Conservation (phyloP, 64 coral and sea anemone genomes). For the Hydrozoanthus tunicans region DNA sequence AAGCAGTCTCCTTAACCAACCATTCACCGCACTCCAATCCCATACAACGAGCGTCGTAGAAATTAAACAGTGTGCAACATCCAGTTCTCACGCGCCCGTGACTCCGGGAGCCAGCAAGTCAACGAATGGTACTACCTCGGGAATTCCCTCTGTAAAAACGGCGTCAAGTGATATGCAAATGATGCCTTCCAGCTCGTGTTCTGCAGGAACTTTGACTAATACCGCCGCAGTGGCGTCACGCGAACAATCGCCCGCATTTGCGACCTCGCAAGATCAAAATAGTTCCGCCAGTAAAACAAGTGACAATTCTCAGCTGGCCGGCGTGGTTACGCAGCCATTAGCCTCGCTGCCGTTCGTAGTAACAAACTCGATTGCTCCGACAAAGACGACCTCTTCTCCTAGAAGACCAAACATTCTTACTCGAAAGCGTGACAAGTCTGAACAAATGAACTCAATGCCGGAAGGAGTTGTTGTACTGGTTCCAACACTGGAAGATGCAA, state of each 20-base stretch:
- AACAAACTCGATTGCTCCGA: conserved; percentile 52
- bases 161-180: background rate
- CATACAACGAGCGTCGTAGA: conserved; percentile 8
- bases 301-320: conserved; percentile 5
- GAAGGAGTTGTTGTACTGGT: conserved; percentile 87
- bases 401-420: conserved; percentile 89
- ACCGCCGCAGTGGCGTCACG: background rate
- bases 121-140: background rate
- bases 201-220: background rate
- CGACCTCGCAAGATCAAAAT: background rate
- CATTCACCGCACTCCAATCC: conserved; percentile 26
- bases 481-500: conserved; percentile 87
- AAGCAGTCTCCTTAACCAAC: conserved; percentile 41
- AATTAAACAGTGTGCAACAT: background rate
- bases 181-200: background rate
- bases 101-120: background rate
- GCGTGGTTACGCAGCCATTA: conserved; percentile 15
- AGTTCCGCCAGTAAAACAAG: background rate
- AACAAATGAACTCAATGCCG: conserved; percentile 66
- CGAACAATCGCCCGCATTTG: background rate
- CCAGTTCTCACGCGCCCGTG: background rate
- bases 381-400: conserved; percentile 38
- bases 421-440: conserved; percentile 47
- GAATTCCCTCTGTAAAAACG: background rate
- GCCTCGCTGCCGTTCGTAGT: conserved; percentile 50